Percentiles rank a stretch among this genome's conserved stretches.
Conservation (phyloP, 2,797 vertebrate species). For the Coendou prehensilis region DNA sequence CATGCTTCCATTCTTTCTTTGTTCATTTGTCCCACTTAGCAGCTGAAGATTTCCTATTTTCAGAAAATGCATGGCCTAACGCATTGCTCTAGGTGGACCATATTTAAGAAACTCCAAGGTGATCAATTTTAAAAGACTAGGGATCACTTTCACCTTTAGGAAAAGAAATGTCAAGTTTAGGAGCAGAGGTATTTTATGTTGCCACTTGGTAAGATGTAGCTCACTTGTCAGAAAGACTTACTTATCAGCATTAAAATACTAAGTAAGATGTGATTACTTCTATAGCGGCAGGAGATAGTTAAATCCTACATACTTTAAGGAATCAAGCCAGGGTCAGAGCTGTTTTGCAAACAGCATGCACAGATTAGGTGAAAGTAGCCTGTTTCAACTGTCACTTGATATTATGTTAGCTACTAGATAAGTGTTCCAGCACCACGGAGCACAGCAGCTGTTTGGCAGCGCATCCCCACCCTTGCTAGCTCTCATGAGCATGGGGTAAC, state of each 20-base stretch:
- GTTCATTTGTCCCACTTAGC: constrained; percentile 64
- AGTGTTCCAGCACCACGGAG: constrained; percentile 74
- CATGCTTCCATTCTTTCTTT: neutral
- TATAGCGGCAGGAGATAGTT: constrained; percentile 85
- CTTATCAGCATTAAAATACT: constrained; percentile 85
- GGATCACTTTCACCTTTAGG: constrained; percentile 26
- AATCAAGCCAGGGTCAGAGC: constrained; percentile 85
- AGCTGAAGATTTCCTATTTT: constrained; percentile 65
- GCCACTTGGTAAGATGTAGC: constrained; percentile 44
- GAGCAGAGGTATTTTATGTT: constrained; percentile 31
- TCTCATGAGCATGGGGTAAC: neutral
- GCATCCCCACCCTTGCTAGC: constrained; percentile 59
- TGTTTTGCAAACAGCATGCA: constrained; percentile 85
- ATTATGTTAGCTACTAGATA: constrained; percentile 86
- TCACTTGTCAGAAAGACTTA: constrained; percentile 82
- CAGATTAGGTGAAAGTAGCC: constrained; percentile 85
- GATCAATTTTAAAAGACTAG: constrained; percentile 30
- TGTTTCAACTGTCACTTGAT: constrained; percentile 86
- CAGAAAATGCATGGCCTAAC: constrained; percentile 21
- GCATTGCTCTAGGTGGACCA: neutral
- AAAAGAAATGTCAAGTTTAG: constrained; percentile 54
- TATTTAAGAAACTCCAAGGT: neutral
- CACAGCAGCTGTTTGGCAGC: constrained; percentile 79
- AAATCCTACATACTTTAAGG: constrained; percentile 86
- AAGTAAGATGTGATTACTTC: constrained; percentile 87